A percentile compares a stretch with the other conserved stretches of the same genome.
Conservation (phyloP, 1,140 invertebrate genomes). For the Leucophenga varia region DNA sequence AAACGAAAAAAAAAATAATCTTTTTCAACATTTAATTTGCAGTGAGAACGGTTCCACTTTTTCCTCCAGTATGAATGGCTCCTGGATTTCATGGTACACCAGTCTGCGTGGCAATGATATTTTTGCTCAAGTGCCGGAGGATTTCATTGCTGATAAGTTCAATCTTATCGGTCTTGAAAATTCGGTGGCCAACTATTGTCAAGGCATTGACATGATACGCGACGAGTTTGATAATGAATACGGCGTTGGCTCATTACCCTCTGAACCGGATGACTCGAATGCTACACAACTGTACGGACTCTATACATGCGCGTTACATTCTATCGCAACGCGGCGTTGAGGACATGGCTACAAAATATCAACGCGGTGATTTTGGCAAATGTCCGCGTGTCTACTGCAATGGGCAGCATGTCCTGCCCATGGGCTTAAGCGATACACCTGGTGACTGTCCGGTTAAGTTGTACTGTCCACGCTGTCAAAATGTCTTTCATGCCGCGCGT, state of each 20-base stretch:
- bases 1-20: no score
- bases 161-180: constrained; percentile 27
- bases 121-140: constrained; percentile 28
- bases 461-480: constrained; percentile 31
- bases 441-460: constrained; percentile 23
- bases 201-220: constrained; percentile 11
- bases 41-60: no score
- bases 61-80: no score
- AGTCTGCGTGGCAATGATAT: constrained; percentile 20
- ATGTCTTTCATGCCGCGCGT: constrained; percentile 23
- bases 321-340: constrained; percentile 14
- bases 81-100: constrained; percentile 33
- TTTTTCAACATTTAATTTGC: no score
- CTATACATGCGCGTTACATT: constrained; percentile 37
- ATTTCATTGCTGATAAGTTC: constrained; percentile 24
- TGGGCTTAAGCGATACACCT: constrained; percentile 20
- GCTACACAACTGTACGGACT: constrained; percentile 23
- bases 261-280: background rate
- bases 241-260: background rate
- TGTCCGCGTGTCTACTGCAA: constrained; percentile 33
- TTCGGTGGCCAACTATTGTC: constrained; percentile 6
- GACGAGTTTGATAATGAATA: constrained; percentile 11
- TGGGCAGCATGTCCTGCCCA: constrained; percentile 23
- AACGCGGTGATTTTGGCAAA: constrained; percentile 29
- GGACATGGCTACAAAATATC: constrained; percentile 28